These are phyloP conservation scores for Rhodophaea formosa DNA, from an alignment of 2,888 invertebrate genomes.

Conservation along the genomic window DNA sequence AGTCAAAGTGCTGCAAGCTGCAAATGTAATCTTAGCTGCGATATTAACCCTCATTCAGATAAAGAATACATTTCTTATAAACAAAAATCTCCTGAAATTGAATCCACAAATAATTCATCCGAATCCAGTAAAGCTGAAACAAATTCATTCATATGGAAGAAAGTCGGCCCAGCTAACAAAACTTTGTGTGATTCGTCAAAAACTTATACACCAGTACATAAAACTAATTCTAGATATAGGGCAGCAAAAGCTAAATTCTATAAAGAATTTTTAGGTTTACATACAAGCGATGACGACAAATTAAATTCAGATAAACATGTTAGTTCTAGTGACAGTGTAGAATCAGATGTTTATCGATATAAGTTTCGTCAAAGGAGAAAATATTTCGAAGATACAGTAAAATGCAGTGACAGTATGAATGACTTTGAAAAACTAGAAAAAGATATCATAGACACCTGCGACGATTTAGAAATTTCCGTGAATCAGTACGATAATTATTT, in stretches of 20 bases:
- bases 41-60: constrained; percentile 21
- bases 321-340: constrained; percentile 38
- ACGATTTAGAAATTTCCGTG: constrained; percentile 51
- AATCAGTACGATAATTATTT: constrained; percentile 59
- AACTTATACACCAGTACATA: constrained; percentile 47
- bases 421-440: constrained; percentile 47
- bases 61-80: background rate
- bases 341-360: constrained; percentile 28
- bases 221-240: constrained; percentile 40
- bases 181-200: constrained; percentile 33
- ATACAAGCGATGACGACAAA: constrained; percentile 28
- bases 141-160: constrained; percentile 56
- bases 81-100: constrained; percentile 28
- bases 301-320: constrained; percentile 30
- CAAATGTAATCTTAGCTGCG: constrained; percentile 28
- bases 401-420: constrained; percentile 27
- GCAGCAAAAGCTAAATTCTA: constrained; percentile 44
- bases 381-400: constrained; percentile 38
- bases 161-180: constrained; percentile 30
- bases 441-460: constrained; percentile 57
- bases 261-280: constrained; percentile 47
- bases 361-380: constrained; percentile 35
- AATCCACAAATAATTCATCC: constrained; percentile 41
- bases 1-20: constrained; percentile 23
- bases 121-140: constrained; percentile 53